Percentiles rank a stretch among this genome's conserved stretches.
These are phyloP conservation scores for Glaucopsyche alexis DNA, from an alignment of 2,888 invertebrate genomes.

Conservation along the genomic window DNA sequence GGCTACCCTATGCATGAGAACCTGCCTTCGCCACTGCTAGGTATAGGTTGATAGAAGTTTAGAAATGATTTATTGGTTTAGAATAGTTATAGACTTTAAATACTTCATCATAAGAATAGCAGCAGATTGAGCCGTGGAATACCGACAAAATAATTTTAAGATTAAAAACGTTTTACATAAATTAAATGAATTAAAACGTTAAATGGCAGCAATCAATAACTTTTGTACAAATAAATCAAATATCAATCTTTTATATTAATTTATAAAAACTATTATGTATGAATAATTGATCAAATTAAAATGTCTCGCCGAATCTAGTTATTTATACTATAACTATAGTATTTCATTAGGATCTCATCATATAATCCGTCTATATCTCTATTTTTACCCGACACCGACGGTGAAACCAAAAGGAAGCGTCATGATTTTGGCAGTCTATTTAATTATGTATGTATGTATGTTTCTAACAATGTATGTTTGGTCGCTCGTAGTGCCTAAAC, in stretches of 20 bases:
- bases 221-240: not conserved
- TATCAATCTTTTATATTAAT: not conserved
- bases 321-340: slow-evolving; percentile 29
- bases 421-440: too few species aligned
- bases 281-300: slow-evolving; percentile 58
- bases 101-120: not conserved
- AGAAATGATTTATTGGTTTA: too few species aligned
- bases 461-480: too few species aligned
- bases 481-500: too few species aligned
- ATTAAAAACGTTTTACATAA: slow-evolving; percentile 5
- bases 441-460: too few species aligned
- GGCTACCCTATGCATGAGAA: too few species aligned
- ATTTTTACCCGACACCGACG: slow-evolving; percentile 7
- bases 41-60: too few species aligned
- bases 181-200: slow-evolving; percentile 4
- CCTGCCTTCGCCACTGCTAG: too few species aligned
- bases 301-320: slow-evolving; percentile 57
- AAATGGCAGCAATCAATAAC: not conserved
- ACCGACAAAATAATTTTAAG: not conserved
- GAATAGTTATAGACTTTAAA: not conserved
- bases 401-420: not conserved
- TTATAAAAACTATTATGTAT: slow-evolving; percentile 56
- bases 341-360: slow-evolving; percentile 15
- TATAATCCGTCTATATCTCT: not conserved
- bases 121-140: not conserved